Conservation (phyloP, 1,140 invertebrate genomes). For the Leucophenga varia region DNA sequence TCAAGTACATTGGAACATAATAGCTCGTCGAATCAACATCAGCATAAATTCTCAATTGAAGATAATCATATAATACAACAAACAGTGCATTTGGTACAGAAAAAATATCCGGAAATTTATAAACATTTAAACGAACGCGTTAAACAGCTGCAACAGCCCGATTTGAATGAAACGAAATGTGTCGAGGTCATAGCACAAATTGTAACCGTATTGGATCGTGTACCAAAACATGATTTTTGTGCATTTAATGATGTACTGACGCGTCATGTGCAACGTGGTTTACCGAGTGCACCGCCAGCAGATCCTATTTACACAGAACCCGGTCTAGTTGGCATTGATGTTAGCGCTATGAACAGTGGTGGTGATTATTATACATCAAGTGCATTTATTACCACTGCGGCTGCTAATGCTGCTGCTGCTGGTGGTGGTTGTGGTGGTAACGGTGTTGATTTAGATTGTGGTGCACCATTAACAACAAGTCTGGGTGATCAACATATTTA, state of each 20-base stretch:
- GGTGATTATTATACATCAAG: conserved; percentile 8
- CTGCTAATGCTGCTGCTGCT: not conserved
- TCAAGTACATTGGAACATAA: too few relatives aligned
- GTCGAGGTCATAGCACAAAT: conserved; percentile 17
- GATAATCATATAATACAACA: conserved; percentile 23
- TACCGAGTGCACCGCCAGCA: conserved; percentile 4
- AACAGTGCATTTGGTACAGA: conserved; percentile 15
- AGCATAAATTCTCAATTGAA: conserved; percentile 16
- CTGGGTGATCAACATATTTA: conserved; percentile 27
- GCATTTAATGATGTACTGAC: conserved; percentile 23
- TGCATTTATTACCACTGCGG: conserved; percentile 6
- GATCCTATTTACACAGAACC: conserved; percentile 17
- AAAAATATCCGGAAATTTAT: conserved; percentile 22
- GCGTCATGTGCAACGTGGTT: conserved; percentile 22
- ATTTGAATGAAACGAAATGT: conserved; percentile 17
- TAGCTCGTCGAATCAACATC: too few relatives aligned
- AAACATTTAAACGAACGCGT: conserved; percentile 14
- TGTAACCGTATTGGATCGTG: conserved; percentile 13
- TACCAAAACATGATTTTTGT: conserved; percentile 16
- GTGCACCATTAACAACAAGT: too few relatives aligned
- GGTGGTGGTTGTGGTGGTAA: too few relatives aligned
- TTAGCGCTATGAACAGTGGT: conserved; percentile 1
- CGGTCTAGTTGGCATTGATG: not conserved
- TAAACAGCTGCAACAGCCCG: conserved; percentile 8
- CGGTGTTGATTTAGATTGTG: too few relatives aligned